Base-by-base conservation (phyloP, 2,888 invertebrate species). In the Zaprionus obscuricornis region DNA sequence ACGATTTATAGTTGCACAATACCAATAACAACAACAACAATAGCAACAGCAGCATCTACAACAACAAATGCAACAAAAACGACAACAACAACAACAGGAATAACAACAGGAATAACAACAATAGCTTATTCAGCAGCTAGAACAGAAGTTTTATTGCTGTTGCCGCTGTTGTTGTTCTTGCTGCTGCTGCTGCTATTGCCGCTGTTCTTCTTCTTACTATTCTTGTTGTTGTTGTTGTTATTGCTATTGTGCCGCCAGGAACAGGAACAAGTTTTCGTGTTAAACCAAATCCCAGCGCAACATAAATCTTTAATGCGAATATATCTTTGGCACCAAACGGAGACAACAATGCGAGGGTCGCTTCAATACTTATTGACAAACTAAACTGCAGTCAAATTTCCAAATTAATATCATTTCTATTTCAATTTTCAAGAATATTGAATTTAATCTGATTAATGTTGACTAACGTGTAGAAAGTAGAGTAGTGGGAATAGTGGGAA, bases 1-100 rank as follows among this genome's bases (percentile, higher is more conserved):
- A 83, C 78, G 83, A 85, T 85, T 78, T 85, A 78, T 78, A 85
- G 77, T 78, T 74, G 78, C 78, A 77, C 77, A 81, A 81, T 59
- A 56, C 51, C 46, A 55, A 49, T 51, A 66, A 34, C 52, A 56
- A 57, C 50, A 37, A 36, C 40, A 74, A 54, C 51, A 65, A 65
- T 68, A 75, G 40, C 51, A 77, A 40, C 55, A 54, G 36, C 51
- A 40, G 45, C 31, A 68, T 14, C 33, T 54, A 8, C 24, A 36
- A 14, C 5, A 52, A 17, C 26, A 37, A 31, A 26, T 49, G 18
- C 26, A 51, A 33, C 22, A 33, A 18, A 7, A 62, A 20, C 27
- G 39, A 29, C 56, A 66, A 33, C 42, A 63, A 50, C 40, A n/a
- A n/a, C 33, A 57, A 8, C 24, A 36, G 14, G 4, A 52, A 17